Base-by-base conservation (phyloP, 2,113 vertebrate species). In the Baryphthengus martii region DNA sequence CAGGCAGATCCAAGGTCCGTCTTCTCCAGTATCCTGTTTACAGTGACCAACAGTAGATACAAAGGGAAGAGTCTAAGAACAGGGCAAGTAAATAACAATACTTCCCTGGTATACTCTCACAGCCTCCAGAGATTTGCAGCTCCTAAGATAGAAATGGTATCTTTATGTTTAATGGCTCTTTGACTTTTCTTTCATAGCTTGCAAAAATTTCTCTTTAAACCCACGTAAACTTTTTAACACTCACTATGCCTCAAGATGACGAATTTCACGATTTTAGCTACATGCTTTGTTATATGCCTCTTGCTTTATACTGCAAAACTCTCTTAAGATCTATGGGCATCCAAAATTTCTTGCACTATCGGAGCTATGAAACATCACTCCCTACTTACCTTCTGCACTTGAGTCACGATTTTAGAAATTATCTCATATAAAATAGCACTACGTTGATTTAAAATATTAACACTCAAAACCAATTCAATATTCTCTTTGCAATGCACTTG, bases 101-200 rank as follows among this genome's bases (percentile, higher is more conserved):
- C 95, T 93, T 97, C 96, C 96, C 96, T 97, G 8, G 13, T 45
- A 89, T 74, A 96, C 92, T 96, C 96, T 97, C 96, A 96, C 95
- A 97, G 96, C 94, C 94, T 96, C 96, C 95, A 97, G 94, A 94
- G 94, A 96, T 80, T 92, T 92, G 90, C 96, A 95, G 96, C 92
- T 96, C 95, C 96, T 97, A 96, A 95, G 94, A 97, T 70, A 96
- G 94, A 97, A 97, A 97, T 17, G 86, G 96, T 94, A 96, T 74
- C 95, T 93, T 93, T 84, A 89, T 96, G 95, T 97, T 97, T 95
- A 97, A 39, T 84, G 78, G 67, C 79, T 55, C 88, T 92, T 94
- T 50, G 45, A 71, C 58, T 88, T 88, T 66, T 92, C 79, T 80
- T 88, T 77, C 55, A 70, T 92, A 93, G 90, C 40, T 88, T 93